Percentiles rank a stretch among this genome's conserved stretches.
Evolutionary conservation across 2,888 invertebrate species (phyloP).

Genomic region (Lutraria lutraria): DNA sequence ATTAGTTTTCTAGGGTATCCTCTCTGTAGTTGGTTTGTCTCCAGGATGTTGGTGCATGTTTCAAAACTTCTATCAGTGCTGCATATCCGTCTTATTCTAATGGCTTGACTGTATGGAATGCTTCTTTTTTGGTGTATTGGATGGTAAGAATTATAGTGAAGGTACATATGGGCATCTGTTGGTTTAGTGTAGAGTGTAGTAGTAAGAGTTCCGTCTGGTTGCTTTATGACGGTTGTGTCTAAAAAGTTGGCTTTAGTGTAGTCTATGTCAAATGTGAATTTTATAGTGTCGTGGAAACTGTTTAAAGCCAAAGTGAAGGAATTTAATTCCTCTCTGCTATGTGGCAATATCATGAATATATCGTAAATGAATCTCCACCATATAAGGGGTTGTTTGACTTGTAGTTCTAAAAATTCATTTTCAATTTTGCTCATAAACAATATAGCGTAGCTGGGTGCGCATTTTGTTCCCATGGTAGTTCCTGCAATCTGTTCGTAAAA

Average conservation of each 20-base stretch:
- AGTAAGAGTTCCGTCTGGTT: not conserved
- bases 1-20: not conserved
- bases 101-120: slow-evolving; percentile 33
- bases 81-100: slow-evolving; percentile 20
- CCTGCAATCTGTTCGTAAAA: slow-evolving; percentile 46
- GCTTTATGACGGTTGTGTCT: not conserved
- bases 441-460: slow-evolving; percentile 33
- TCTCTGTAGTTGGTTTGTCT: not conserved
- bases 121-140: slow-evolving; percentile 17
- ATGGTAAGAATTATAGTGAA: slow-evolving; percentile 19
- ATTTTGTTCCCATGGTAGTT: slow-evolving; percentile 47
- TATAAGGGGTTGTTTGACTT: not conserved
- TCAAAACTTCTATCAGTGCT: not conserved
- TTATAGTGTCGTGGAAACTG: no score
- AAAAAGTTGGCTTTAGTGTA: not conserved
- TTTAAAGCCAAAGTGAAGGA: slow-evolving; percentile 44
- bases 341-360: slow-evolving; percentile 47
- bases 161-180: slow-evolving; percentile 32
- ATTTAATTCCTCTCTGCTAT: slow-evolving; percentile 36
- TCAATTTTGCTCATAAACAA: slow-evolving; percentile 31
- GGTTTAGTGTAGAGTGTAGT: slow-evolving; percentile 30
- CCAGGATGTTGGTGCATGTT: not conserved
- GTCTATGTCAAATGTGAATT: not conserved
- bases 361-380: slow-evolving; percentile 51
- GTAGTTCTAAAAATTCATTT: not conserved